Base-by-base conservation (phyloP, 2,888 invertebrate species). In the Acrocyrtus sp. region DNA sequence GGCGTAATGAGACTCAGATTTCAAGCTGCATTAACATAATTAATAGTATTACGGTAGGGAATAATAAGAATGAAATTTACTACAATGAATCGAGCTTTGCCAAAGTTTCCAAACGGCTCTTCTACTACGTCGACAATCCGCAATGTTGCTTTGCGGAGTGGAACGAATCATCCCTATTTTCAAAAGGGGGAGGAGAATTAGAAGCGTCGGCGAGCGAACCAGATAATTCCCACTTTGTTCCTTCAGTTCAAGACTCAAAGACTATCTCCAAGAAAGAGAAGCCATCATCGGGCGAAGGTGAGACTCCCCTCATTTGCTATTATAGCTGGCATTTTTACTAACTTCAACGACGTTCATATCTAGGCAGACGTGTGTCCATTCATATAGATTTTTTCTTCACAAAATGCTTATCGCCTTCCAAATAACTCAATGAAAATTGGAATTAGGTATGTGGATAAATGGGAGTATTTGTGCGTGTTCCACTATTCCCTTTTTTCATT, bases 211-310 rank as follows among this genome's bases (percentile, higher is more conserved):
- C 34, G 27, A 24, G 24, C 47, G 65, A 66, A 61, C 62, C 24
- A 12, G 47, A 63, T 10, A 54, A 39, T 22, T 17, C 41, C 47
- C 26, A 8, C 43, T 4, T 48, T 58, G n/a, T 12, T 19, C 26
- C 12, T 45, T 70, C n/a, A 47, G 57, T 27, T 39, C 67, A 22
- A 48, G 57, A 41, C 6, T 24, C 22, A 15, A 21, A 22, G 22
- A 51, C n/a, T 17, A 15, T 53, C 10, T 27, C 53, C 21, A 69
- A 50, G 24, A 73, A 66, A 51, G 75, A 76, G 22, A 80, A 80
- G 24, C 80, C 80, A 10, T 58, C 69, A 15, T 74, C 80, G 1
- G 72, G 77, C 12, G 80, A 80, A 80, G 80, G 80, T 80, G 29
- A 67, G 43, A n/a, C n/a, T n/a, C n/a, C n/a, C n/a, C n/a, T 24